Evolutionary conservation across 2,113 vertebrate genomes (phyloP).

Genomic region (Hippocampus abdominalis): DNA sequence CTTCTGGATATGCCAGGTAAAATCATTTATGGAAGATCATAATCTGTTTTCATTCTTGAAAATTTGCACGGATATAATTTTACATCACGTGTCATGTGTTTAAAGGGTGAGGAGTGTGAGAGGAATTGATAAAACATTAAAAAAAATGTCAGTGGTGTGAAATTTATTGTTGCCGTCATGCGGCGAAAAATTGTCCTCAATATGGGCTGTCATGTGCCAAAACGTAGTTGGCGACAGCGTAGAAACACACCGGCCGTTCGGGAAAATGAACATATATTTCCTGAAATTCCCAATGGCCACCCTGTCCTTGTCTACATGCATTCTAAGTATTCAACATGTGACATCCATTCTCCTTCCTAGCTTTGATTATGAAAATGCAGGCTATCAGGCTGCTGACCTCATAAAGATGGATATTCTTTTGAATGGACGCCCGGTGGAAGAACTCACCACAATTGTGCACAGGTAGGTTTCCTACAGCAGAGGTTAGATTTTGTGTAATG

Average conservation of each 20-base stretch:
- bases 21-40: not conserved
- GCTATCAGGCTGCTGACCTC: conserved; percentile 86
- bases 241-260: no score
- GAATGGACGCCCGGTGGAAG: conserved; percentile 87
- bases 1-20: conserved; percentile 97
- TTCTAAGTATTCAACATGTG: not conserved
- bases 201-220: no score
- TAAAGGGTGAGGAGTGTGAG: not conserved
- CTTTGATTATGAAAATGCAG: conserved; percentile 96
- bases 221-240: no score
- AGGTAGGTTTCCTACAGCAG: conserved; percentile 64
- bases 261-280: no score
- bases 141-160: not conserved
- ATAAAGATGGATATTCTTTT: conserved; percentile 92
- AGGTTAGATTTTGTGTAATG: not conserved
- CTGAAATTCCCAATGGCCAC: no score
- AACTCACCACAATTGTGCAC: conserved; percentile 84
- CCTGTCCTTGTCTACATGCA: not conserved
- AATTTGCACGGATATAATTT: not conserved
- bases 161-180: not conserved
- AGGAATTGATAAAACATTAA: not conserved
- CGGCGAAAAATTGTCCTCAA: no score
- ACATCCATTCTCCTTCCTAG: conserved; percentile 55
- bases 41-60: not conserved
- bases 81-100: not conserved